phyloP scores from a whole-genome alignment of 1,140 invertebrate species.

The Scaptodrosophila lebanonensis region DNA sequence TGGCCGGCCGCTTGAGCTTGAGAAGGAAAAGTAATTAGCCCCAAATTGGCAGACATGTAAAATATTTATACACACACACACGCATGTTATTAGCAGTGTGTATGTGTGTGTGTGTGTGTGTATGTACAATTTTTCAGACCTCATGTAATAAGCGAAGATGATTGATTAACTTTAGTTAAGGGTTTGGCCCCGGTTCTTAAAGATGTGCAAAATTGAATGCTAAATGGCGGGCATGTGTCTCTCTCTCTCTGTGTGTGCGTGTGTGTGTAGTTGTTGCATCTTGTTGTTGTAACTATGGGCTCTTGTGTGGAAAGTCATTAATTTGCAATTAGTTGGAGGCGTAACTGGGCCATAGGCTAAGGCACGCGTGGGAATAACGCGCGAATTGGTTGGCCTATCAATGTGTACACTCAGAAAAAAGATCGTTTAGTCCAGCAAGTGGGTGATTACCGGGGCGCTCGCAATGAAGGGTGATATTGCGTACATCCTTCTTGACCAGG shows the following conservation, averaged over 20 bases:
- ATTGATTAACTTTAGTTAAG: constrained; percentile 55
- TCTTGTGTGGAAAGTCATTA: constrained; percentile 54
- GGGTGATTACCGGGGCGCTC: too few relatives aligned
- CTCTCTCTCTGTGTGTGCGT: constrained; percentile 1
- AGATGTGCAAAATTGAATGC: constrained; percentile 59
- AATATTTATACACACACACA: constrained; percentile 14
- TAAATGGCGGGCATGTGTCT: neutral
- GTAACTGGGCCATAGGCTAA: constrained; percentile 17
- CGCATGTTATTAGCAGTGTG: constrained; percentile 8
- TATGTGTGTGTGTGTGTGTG: neutral
- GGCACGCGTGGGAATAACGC: constrained; percentile 68
- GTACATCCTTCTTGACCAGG: too few relatives aligned
- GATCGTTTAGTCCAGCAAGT: too few relatives aligned
- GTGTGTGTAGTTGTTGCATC: constrained; percentile 30
- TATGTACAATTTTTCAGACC: constrained; percentile 16
- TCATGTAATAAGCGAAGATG: constrained; percentile 64
- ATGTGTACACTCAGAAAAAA: too few relatives aligned
- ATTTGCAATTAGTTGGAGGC: constrained; percentile 70
- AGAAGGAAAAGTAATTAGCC: constrained; percentile 57
- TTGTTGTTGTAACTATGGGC: constrained; percentile 6
- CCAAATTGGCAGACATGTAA: constrained; percentile 60
- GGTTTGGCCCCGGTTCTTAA: constrained; percentile 15
- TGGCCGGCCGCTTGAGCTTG: constrained; percentile 1
- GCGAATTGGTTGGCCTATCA: constrained; percentile 49
- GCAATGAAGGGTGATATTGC: too few relatives aligned